A percentile compares a stretch with the other conserved stretches of the same genome.
Conservation (phyloP, 23 tunicate species). For the Aplidium turbinatum region DNA sequence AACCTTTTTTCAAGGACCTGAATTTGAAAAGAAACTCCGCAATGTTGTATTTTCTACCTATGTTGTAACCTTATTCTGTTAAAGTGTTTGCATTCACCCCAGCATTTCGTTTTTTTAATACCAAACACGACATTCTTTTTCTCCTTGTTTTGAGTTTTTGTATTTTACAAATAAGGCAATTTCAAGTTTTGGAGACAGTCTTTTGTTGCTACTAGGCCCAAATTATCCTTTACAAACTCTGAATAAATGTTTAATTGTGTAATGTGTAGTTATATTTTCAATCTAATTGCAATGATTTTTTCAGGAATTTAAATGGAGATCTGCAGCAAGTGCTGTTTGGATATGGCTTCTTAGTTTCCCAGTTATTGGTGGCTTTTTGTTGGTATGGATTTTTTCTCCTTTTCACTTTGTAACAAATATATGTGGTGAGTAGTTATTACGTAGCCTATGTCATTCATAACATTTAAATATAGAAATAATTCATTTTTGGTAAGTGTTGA, state of each 20-base stretch:
- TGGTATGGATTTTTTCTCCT: conserved; percentile 34
- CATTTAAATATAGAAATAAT: too few relatives aligned
- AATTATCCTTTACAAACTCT: not conserved
- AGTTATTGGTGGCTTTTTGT: conserved; percentile 13
- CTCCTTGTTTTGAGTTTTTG: not conserved
- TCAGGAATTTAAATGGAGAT: conserved; percentile 43
- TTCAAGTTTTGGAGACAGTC: not conserved
- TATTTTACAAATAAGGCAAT: not conserved
- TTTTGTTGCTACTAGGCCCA: not conserved
- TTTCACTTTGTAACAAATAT: conserved; percentile 15
- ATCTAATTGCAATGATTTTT: not conserved
- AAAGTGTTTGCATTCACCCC: too few relatives aligned
- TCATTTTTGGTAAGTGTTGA: too few relatives aligned
- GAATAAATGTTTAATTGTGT: not conserved
- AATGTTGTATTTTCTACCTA: too few relatives aligned
- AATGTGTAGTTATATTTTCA: too few relatives aligned
- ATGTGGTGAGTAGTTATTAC: conserved; percentile 19
- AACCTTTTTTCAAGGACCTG: too few relatives aligned
- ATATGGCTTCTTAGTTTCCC: conserved; percentile 7
- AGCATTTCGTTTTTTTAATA: too few relatives aligned
- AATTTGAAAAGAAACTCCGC: too few relatives aligned
- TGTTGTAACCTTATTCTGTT: too few relatives aligned
- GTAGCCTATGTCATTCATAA: too few relatives aligned
- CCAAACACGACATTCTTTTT: not conserved
- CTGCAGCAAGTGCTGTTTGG: conserved; percentile 19